Percentiles rank a stretch among this genome's conserved stretches.
phyloP scores from a whole-genome alignment of 2,888 invertebrate species.

The Lydus trimaculatus region DNA sequence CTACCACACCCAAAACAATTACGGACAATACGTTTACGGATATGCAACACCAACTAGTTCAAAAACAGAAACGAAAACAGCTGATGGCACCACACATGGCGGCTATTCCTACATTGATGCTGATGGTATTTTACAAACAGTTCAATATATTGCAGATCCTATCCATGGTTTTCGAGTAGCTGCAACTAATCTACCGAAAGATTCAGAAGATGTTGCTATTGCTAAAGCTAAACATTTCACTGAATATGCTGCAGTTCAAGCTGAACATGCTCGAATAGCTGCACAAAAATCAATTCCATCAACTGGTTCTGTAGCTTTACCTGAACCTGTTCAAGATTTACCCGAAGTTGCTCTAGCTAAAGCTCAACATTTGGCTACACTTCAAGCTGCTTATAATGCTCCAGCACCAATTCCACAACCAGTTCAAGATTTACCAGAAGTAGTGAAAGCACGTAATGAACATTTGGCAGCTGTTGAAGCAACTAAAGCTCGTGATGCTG shows the following conservation, averaged over 20 bases:
- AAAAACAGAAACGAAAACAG: slow-evolving; percentile 68
- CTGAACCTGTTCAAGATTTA: slow-evolving; percentile 58
- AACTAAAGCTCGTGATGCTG: slow-evolving; percentile 48
- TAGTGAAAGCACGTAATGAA: slow-evolving; percentile 51
- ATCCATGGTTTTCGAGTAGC: slow-evolving; percentile 71
- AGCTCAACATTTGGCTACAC: slow-evolving; percentile 50
- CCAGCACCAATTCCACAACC: slow-evolving; percentile 51
- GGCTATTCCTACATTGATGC: slow-evolving; percentile 75
- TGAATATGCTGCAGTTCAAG: slow-evolving; percentile 51
- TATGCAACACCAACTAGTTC: slow-evolving; percentile 72
- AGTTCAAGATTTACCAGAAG: slow-evolving; percentile 57
- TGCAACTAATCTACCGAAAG: slow-evolving; percentile 70
- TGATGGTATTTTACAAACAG: slow-evolving; percentile 69
- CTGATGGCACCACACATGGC: slow-evolving; percentile 70
- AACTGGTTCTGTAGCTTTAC: slow-evolving; percentile 49
- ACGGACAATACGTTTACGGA: slow-evolving; percentile 68
- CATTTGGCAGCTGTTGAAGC: slow-evolving; percentile 53
- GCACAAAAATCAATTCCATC: slow-evolving; percentile 42
- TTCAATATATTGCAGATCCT: slow-evolving; percentile 70
- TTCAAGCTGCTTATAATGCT: slow-evolving; percentile 51
- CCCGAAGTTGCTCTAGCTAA: slow-evolving; percentile 54
- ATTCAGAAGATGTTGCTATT: slow-evolving; percentile 55
- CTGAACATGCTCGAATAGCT: slow-evolving; percentile 46
- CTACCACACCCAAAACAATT: slow-evolving; percentile 66
- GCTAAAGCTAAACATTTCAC: slow-evolving; percentile 56